These are phyloP conservation scores for Troglohyphantes excavatus DNA, from an alignment of 2,888 invertebrate species.

Conservation along the genomic window DNA sequence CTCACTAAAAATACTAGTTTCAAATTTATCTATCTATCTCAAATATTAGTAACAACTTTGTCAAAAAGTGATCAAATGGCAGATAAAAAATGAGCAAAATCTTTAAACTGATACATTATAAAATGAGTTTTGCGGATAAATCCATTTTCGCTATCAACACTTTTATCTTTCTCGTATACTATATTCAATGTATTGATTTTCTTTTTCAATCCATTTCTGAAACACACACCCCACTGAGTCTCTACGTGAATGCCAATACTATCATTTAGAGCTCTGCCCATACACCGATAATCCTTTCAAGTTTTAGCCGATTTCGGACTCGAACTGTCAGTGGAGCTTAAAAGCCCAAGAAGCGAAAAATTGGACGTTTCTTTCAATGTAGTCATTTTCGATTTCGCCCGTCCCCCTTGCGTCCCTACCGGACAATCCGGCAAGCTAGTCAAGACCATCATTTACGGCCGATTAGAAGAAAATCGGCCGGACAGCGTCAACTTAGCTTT, in stretches of 20 bases:
- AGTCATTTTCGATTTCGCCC: conserved; percentile 68
- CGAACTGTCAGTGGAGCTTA: conserved; percentile 61
- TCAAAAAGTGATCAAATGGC: no score
- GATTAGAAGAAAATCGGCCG: conserved; percentile 66
- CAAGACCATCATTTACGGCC: conserved; percentile 70
- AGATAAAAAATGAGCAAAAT: no score
- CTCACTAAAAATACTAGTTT: no score
- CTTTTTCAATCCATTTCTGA: neutral
- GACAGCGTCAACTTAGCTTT: conserved; percentile 62
- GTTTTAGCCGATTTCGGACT: conserved; percentile 25
- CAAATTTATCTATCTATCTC: no score
- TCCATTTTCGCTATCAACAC: conserved; percentile 18
- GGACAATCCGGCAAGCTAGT: conserved; percentile 55
- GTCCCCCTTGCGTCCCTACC: conserved; percentile 4
- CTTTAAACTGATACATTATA: neutral
- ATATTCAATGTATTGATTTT: conserved; percentile 9
- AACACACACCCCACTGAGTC: neutral
- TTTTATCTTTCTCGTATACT: neutral
- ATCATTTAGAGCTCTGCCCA: conserved; percentile 34
- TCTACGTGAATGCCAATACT: neutral
- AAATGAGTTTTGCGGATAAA: neutral
- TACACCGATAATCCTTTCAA: conserved; percentile 55
- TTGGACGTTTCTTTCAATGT: conserved; percentile 69
- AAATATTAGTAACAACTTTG: no score
- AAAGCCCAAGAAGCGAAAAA: conserved; percentile 49